phyloP scores from a whole-genome alignment of 1,140 invertebrate species.

The Brachionus angularis region DNA sequence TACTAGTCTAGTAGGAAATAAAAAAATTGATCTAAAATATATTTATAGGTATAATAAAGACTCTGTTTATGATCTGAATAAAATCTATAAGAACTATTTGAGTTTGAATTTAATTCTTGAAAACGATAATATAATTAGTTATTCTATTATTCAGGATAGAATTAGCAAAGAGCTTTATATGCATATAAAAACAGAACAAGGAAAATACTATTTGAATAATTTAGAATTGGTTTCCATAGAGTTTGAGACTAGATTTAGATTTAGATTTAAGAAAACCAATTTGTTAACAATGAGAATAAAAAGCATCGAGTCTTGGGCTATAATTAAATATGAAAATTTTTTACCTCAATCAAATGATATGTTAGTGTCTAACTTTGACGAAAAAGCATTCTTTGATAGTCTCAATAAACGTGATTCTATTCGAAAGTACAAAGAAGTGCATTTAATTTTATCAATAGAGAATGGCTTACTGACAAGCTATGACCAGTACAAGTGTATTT shows the following conservation, averaged over 20 bases:
- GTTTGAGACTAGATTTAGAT: not conserved
- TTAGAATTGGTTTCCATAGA: not conserved
- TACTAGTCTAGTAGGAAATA: too few species aligned
- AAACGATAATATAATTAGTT: not conserved
- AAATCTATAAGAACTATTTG: not conserved
- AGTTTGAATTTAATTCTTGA: not conserved
- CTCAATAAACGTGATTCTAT: not conserved
- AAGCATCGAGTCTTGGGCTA: not conserved
- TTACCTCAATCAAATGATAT: not conserved
- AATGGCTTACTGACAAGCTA: not conserved
- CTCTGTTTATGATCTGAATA: not conserved
- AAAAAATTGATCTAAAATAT: conserved; percentile 1
- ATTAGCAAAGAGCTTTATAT: conserved; percentile 1
- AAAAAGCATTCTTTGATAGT: not conserved
- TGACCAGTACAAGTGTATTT: conserved; percentile 18
- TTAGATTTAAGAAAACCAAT: conserved; percentile 15
- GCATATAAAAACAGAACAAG: not conserved
- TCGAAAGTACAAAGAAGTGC: not conserved
- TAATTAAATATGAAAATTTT: conserved; percentile 11
- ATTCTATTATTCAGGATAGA: conserved; percentile 7
- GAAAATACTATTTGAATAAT: conserved; percentile 4
- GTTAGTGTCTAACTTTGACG: not conserved
- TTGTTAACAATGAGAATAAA: conserved; percentile 14
- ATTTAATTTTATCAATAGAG: not conserved
- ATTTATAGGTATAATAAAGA: conserved; percentile 1